These are phyloP conservation scores for Procapra przewalskii DNA, from an alignment of 2,113 vertebrate species.

Conservation along the genomic window DNA sequence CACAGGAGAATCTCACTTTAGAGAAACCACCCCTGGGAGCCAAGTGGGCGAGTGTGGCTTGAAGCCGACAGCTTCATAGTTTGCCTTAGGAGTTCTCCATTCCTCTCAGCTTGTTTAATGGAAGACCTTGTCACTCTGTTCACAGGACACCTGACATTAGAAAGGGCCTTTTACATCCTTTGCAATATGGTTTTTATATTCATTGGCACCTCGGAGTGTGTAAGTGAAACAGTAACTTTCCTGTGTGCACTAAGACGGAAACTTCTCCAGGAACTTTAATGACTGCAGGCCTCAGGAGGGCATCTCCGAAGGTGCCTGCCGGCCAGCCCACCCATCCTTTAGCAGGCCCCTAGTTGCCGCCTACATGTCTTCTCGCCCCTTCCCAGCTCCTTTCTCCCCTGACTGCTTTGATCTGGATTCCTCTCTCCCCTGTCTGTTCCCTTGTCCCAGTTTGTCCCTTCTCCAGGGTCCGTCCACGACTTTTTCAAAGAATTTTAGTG, in stretches of 20 bases:
- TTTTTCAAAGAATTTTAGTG: background rate
- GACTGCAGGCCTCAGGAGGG: background rate
- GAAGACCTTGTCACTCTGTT: background rate
- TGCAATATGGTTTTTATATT: background rate
- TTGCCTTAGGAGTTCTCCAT: background rate
- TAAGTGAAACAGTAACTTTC: background rate
- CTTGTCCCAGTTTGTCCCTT: background rate
- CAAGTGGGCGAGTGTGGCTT: conserved; percentile 9
- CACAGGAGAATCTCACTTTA: background rate
- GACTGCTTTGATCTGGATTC: background rate
- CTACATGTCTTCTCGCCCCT: background rate
- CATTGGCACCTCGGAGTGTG: background rate
- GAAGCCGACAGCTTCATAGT: background rate
- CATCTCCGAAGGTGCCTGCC: background rate
- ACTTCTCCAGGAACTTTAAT: background rate
- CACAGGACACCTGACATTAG: background rate
- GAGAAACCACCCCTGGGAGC: background rate
- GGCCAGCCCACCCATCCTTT: background rate
- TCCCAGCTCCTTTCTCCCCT: background rate
- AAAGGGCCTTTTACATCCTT: background rate
- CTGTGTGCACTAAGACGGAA: background rate
- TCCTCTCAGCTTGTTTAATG: conserved; percentile 21
- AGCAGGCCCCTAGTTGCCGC: background rate
- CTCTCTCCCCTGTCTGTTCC: background rate
- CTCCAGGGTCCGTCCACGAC: background rate